phyloP scores from a whole-genome alignment of 2,113 vertebrate species.

The Oreotrochilus melanogaster region DNA sequence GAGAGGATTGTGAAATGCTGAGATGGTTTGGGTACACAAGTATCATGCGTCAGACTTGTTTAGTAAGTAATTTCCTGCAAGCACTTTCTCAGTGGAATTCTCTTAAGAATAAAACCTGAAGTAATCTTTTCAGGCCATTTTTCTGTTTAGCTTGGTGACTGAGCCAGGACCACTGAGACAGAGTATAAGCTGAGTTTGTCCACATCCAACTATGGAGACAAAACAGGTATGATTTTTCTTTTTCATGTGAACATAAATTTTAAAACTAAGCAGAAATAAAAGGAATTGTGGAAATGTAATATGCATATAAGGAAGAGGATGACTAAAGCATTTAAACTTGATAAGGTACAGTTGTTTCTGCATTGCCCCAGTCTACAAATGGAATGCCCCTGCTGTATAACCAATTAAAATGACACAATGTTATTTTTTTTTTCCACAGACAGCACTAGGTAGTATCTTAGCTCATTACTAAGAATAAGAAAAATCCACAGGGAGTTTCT shows the following conservation, averaged over 20 bases:
- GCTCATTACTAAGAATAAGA: neutral
- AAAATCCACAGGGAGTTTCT: neutral
- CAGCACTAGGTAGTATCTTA: neutral
- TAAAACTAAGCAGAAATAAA: neutral
- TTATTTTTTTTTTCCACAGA: neutral
- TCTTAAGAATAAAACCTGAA: neutral
- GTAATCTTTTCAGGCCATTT: neutral
- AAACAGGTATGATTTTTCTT: neutral
- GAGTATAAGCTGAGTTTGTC: neutral
- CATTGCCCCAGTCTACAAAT: neutral
- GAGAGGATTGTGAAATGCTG: neutral
- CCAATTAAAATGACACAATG: neutral
- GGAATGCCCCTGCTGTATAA: neutral
- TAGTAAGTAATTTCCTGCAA: neutral
- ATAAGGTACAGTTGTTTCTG: neutral
- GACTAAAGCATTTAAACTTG: neutral
- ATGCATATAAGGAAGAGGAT: neutral
- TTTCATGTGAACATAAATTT: neutral
- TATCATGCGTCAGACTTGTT: neutral
- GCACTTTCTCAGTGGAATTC: rapidly evolving
- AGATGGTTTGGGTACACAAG: neutral
- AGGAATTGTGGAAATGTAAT: neutral
- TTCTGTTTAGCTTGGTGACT: neutral
- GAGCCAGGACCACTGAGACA: neutral
- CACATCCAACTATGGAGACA: neutral